phyloP scores from a whole-genome alignment of 2,113 vertebrate species.

The Xiphias gladius region DNA sequence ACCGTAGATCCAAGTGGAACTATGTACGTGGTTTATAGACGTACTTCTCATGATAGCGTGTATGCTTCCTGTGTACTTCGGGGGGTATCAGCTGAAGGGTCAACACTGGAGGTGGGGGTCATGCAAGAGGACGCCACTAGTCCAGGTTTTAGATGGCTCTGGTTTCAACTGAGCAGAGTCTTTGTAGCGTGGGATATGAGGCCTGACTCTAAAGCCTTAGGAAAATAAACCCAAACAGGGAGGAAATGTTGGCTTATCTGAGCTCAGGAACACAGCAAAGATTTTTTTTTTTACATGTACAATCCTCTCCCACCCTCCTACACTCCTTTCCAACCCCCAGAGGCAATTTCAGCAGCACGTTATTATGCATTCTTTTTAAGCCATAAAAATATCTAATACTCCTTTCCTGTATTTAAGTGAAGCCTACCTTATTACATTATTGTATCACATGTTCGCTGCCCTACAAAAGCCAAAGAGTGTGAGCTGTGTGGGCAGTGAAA shows the following conservation, averaged over 20 bases:
- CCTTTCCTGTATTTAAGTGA: constrained; percentile 69
- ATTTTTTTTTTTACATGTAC: constrained; percentile 46
- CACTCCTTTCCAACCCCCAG: constrained; percentile 63
- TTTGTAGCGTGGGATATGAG: constrained; percentile 73
- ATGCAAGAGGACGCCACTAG: constrained; percentile 69
- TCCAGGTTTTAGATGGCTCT: constrained; percentile 70
- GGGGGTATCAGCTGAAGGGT: constrained; percentile 47
- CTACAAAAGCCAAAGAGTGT: constrained; percentile 61
- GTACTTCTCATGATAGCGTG: constrained; percentile 4
- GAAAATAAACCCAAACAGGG: constrained; percentile 80
- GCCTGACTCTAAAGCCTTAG: constrained; percentile 68
- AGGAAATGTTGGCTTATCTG: constrained; percentile 84
- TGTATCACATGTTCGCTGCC: constrained; percentile 68
- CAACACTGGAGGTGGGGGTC: constrained; percentile 70
- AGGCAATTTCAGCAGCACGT: constrained; percentile 60
- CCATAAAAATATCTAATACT: constrained; percentile 69
- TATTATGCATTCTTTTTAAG: constrained; percentile 73
- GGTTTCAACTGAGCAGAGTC: constrained; percentile 62
- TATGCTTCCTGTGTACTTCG: constrained; percentile 51
- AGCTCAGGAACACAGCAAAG: constrained; percentile 70
- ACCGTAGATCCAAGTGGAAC: neutral
- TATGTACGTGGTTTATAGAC: neutral
- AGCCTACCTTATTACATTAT: constrained; percentile 78
- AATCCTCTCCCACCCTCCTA: constrained; percentile 70
- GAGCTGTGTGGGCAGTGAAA: constrained; percentile 70